phyloP scores from a whole-genome alignment of 37 sponge, comb jelly and placozoan species.

The Chondrosia reniformis region DNA sequence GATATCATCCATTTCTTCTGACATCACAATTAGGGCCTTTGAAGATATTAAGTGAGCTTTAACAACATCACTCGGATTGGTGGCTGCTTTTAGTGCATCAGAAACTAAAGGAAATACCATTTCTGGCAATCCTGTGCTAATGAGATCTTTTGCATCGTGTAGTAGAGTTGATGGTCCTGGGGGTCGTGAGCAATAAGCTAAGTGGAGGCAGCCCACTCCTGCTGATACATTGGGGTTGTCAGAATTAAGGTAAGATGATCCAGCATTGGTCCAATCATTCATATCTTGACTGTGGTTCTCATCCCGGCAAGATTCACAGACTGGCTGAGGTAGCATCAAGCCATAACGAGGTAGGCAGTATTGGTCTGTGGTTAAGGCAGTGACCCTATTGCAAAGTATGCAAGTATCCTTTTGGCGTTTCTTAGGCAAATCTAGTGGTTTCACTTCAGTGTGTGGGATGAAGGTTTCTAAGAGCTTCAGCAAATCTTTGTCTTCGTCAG shows the following conservation, averaged over 20 bases:
- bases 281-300: not conserved
- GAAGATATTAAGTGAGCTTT: not conserved
- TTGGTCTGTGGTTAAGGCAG: not conserved
- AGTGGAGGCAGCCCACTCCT: not conserved
- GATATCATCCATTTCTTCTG: not conserved
- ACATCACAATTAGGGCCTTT: not conserved
- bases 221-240: conserved; percentile 7
- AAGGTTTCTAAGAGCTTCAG: not conserved
- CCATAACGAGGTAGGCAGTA: not conserved
- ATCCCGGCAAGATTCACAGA: not conserved
- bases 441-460: not conserved
- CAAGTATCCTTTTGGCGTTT: not conserved
- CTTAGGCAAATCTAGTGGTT: not conserved
- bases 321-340: not conserved
- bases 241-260: not conserved
- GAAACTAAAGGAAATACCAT: not conserved
- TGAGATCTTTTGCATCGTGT: not conserved
- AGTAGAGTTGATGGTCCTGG: not conserved
- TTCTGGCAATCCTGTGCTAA: not conserved
- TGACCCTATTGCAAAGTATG: not conserved
- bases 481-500: not conserved
- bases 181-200: not conserved
- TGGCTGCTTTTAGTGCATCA: not conserved
- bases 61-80: not conserved
- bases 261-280: not conserved